Conservation (phyloP, 2,113 vertebrate genomes). For the Percopsis transmontana region DNA sequence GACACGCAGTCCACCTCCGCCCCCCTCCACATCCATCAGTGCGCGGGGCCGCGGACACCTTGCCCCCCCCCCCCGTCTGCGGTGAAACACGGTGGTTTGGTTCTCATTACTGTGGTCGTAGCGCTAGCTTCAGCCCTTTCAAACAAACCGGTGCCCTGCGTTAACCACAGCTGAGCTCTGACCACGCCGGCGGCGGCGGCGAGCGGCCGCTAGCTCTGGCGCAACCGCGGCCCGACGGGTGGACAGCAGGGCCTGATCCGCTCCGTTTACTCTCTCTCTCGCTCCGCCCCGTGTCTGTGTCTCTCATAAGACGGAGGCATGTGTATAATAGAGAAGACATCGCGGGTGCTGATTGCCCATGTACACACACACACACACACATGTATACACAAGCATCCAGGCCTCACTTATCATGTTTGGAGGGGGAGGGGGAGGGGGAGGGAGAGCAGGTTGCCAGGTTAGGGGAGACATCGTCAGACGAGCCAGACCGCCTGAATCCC, state of each 20-base stretch:
- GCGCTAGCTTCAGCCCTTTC: constrained; percentile 65
- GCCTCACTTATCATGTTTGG: constrained; percentile 49
- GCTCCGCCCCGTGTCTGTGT: neutral
- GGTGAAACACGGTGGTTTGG: constrained; percentile 68
- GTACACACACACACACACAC: constrained; percentile 3
- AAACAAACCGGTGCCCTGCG: constrained; percentile 56
- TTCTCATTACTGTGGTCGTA: constrained; percentile 69
- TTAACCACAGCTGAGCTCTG: constrained; percentile 55
- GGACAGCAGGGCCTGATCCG: constrained; percentile 61
- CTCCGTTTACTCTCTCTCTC: constrained; percentile 56
- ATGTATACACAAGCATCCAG: constrained; percentile 14
- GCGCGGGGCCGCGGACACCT: constrained; percentile 57
- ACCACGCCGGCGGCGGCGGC: constrained; percentile 40
- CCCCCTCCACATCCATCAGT: constrained; percentile 49
- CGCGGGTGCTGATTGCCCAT: constrained; percentile 22
- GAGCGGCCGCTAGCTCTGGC: constrained; percentile 25
- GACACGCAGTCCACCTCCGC: constrained; percentile 17
- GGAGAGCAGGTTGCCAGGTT: constrained; percentile 44
- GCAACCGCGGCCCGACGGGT: constrained; percentile 54
- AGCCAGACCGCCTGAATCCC: constrained; percentile 48
- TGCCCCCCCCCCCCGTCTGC: constrained; percentile 67
- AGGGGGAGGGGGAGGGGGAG: constrained; percentile 33
- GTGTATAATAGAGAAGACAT: constrained; percentile 56
- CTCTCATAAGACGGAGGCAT: no score
- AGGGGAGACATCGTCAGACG: constrained; percentile 44